Percentiles rank a stretch among this genome's conserved stretches.
phyloP scores from a whole-genome alignment of 2,113 vertebrate species.

The Coregonus clupeaformis region DNA sequence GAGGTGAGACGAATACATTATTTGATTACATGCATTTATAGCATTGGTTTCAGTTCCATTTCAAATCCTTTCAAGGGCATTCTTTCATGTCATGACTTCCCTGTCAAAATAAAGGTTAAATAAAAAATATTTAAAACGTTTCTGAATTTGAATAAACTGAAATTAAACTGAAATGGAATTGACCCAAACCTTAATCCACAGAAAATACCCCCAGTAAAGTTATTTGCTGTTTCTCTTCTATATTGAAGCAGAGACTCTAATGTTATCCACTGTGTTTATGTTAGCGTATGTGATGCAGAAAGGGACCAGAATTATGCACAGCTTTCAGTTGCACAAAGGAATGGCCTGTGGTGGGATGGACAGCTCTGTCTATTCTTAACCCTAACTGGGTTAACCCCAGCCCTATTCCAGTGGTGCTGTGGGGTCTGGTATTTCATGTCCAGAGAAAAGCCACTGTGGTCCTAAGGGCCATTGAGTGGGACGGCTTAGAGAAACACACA shows the following conservation, averaged over 20 bases:
- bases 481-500: slow-evolving; percentile 15
- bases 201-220: neutral
- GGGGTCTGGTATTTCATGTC: slow-evolving; percentile 59
- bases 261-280: slow-evolving; percentile 28
- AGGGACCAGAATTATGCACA: slow-evolving; percentile 16
- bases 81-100: neutral
- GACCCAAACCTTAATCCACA: neutral
- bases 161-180: neutral
- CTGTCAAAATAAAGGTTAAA: neutral
- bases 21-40: neutral
- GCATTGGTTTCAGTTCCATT: neutral
- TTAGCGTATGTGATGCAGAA: slow-evolving; percentile 38
- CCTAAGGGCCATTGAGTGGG: slow-evolving; percentile 26
- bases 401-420: slow-evolving; percentile 35
- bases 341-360: slow-evolving; percentile 43
- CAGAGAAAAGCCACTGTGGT: slow-evolving; percentile 45
- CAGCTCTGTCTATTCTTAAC: slow-evolving; percentile 35
- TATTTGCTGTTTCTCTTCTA: neutral
- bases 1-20: neutral
- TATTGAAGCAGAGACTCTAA: neutral
- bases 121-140: neutral
- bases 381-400: no score
- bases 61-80: neutral
- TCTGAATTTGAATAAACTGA: neutral
- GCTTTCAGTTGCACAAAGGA: slow-evolving; percentile 38